Evolutionary conservation across 2,113 vertebrate genomes (phyloP).

Genomic region (Zosterops pallidus): DNA sequence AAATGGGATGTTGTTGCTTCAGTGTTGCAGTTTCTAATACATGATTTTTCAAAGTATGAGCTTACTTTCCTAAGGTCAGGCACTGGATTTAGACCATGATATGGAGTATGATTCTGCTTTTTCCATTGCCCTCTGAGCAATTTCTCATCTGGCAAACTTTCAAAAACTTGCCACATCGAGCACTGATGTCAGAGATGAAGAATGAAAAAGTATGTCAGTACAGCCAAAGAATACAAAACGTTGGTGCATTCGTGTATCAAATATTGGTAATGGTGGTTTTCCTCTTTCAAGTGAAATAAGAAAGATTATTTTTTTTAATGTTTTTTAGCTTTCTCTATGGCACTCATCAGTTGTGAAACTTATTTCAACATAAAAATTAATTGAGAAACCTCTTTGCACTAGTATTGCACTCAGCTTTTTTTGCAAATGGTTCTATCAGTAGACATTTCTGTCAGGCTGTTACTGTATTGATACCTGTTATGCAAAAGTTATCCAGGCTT

Average conservation of each 20-base stretch:
- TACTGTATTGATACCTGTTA: not conserved
- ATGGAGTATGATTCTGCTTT: not conserved
- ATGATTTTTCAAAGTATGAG: not conserved
- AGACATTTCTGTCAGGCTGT: not conserved
- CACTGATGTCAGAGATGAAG: conserved; percentile 2
- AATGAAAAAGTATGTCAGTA: not conserved
- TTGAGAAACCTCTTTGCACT: not conserved
- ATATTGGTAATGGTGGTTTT: not conserved
- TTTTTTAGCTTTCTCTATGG: not conserved
- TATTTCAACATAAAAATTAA: not conserved
- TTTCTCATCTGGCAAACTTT: not conserved
- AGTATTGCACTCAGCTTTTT: not conserved
- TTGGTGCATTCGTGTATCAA: not conserved
- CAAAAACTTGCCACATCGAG: not conserved
- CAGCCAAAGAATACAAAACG: not conserved
- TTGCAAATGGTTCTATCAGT: not conserved
- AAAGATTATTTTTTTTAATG: not conserved
- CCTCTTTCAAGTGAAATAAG: not conserved
- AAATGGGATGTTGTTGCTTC: not conserved
- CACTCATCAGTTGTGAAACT: not conserved
- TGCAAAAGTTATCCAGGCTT: not conserved
- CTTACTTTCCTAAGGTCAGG: not conserved
- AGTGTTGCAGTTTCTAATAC: not conserved
- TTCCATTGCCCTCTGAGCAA: not conserved
- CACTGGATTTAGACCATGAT: not conserved